These are phyloP conservation scores for Microtus oregoni DNA, from an alignment of 2,113 vertebrate species.

Conservation along the genomic window DNA sequence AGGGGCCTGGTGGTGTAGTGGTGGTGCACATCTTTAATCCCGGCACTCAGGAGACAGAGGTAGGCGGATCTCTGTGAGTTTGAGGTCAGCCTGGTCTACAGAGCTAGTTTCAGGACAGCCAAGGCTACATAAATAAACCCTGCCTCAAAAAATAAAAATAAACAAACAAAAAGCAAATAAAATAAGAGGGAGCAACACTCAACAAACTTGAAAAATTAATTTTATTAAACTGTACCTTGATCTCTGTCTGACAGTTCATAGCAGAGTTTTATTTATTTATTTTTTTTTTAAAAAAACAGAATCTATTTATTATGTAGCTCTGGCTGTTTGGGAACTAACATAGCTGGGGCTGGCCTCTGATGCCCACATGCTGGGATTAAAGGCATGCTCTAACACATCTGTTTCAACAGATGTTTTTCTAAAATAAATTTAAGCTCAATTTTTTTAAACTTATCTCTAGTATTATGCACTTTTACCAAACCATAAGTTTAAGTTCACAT, in stretches of 20 bases:
- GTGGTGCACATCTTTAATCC: neutral
- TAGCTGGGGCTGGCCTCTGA: neutral
- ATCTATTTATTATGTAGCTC: neutral
- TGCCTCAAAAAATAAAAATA: neutral
- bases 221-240: neutral
- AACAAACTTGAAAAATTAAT: conserved; percentile 10
- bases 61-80: neutral
- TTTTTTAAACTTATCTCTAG: neutral
- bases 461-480: neutral
- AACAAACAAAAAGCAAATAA: neutral
- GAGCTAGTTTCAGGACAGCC: neutral
- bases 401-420: neutral
- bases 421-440: neutral
- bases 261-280: neutral
- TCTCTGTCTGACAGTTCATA: conserved; percentile 49
- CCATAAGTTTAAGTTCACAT: neutral
- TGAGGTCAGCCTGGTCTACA: neutral
- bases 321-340: neutral
- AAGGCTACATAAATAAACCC: neutral
- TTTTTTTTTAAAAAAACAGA: neutral
- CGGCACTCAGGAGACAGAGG: neutral
- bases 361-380: neutral
- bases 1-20: neutral
- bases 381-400: neutral
- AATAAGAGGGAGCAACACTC: conserved; percentile 13